Evolutionary conservation across 1,140 invertebrate species (phyloP).

Genomic region (Procambarus clarkii): DNA sequence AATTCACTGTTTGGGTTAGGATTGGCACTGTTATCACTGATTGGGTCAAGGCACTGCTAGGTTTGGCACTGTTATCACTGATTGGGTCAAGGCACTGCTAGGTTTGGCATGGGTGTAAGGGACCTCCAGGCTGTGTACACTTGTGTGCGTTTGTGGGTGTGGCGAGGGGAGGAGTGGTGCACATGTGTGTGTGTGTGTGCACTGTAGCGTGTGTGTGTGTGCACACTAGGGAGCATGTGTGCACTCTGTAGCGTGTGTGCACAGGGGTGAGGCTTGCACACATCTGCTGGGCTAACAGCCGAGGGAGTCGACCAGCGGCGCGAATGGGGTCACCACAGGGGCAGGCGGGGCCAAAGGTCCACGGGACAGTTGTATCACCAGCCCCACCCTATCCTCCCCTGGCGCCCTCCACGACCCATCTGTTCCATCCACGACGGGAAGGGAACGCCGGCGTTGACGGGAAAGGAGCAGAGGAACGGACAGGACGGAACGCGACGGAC

Average conservation of each 20-base stretch:
- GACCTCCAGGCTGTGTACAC: background rate
- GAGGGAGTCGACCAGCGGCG: constrained; percentile 5
- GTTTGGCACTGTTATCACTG: constrained; percentile 11
- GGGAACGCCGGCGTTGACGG: background rate
- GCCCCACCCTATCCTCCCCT: constrained; percentile 38
- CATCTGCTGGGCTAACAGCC: constrained; percentile 50
- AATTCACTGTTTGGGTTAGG: background rate
- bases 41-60: background rate
- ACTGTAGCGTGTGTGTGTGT: constrained; percentile 47
- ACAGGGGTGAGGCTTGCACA: constrained; percentile 50
- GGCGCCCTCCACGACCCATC: background rate
- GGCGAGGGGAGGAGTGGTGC: constrained; percentile 20
- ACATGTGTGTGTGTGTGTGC: constrained; percentile 58
- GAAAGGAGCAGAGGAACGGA: background rate
- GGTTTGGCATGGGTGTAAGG: background rate
- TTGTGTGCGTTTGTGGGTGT: background rate
- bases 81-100: background rate
- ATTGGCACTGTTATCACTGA: background rate
- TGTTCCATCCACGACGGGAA: background rate
- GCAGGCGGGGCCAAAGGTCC: constrained; percentile 64
- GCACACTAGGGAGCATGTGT: constrained; percentile 20
- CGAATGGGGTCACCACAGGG: constrained; percentile 56
- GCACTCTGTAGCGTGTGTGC: constrained; percentile 36
- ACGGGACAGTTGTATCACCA: constrained; percentile 40
- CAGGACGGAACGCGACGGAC: constrained; percentile 41